Evolutionary conservation across 2,888 invertebrate genomes (phyloP).

Genomic region (Ctenicera cuprea): DNA sequence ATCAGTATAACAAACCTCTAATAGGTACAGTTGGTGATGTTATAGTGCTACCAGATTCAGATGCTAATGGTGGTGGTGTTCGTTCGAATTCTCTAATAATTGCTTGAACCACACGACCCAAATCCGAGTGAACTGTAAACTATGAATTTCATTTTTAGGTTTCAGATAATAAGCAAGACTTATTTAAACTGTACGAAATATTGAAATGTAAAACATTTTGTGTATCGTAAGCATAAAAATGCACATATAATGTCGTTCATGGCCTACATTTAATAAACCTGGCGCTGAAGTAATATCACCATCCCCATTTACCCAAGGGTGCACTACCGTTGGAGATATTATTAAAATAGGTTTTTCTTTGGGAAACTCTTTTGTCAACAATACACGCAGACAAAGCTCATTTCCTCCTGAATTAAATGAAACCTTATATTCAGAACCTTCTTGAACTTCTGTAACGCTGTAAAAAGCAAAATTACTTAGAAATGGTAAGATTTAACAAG

Average conservation of each 20-base stretch:
- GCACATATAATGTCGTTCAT: background rate
- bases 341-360: conserved; percentile 83
- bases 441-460: conserved; percentile 82
- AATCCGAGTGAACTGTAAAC: conserved; percentile 86
- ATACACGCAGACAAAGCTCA: conserved; percentile 80
- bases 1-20: conserved; percentile 38
- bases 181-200: too few species aligned
- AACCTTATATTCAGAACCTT: conserved; percentile 83
- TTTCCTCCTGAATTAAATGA: conserved; percentile 80
- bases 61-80: conserved; percentile 74
- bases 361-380: conserved; percentile 83
- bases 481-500: background rate
- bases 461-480: background rate
- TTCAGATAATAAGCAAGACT: too few species aligned
- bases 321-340: conserved; percentile 80
- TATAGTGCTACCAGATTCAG: conserved; percentile 56
- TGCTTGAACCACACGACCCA: conserved; percentile 87
- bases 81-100: conserved; percentile 86
- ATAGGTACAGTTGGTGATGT: conserved; percentile 47
- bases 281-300: conserved; percentile 85
- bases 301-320: conserved; percentile 83
- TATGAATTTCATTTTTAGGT: conserved; percentile 61
- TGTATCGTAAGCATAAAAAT: background rate
- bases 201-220: too few species aligned
- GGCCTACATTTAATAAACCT: conserved; percentile 81